Evolutionary conservation across 2,797 vertebrate genomes (phyloP).

Genomic region (Notamacropus eugenii): DNA sequence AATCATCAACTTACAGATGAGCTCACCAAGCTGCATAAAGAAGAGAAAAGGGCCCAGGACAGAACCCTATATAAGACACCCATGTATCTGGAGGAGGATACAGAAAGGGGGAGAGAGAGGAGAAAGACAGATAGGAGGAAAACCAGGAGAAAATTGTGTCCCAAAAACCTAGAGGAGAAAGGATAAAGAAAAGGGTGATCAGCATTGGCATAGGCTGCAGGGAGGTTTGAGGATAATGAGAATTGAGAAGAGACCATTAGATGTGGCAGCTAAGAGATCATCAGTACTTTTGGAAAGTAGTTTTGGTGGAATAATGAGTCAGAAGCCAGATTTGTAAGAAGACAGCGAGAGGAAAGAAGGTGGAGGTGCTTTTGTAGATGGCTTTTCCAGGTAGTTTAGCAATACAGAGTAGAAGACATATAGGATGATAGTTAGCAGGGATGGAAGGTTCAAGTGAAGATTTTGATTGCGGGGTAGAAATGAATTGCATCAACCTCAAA

Average conservation of each 20-base stretch:
- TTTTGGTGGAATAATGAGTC: background rate
- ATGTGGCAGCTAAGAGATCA: background rate
- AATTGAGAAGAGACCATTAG: background rate
- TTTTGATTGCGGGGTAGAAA: background rate
- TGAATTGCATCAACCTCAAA: background rate
- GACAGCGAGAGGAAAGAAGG: background rate
- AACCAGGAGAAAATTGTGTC: background rate
- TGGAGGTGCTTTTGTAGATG: background rate
- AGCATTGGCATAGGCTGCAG: background rate
- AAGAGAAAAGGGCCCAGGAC: background rate
- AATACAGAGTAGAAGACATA: background rate
- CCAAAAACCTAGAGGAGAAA: background rate
- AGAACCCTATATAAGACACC: background rate
- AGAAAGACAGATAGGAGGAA: background rate
- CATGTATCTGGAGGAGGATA: background rate
- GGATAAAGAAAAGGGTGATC: background rate
- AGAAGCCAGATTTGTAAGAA: background rate
- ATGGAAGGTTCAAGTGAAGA: background rate
- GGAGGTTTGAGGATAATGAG: background rate
- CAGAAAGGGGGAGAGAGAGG: background rate
- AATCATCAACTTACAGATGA: background rate
- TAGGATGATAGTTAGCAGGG: background rate
- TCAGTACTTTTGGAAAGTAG: background rate
- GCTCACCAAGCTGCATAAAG: background rate
- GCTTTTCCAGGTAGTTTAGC: background rate